These are phyloP conservation scores for Stenodema calcarata DNA, from an alignment of 2,888 invertebrate genomes.

Conservation along the genomic window DNA sequence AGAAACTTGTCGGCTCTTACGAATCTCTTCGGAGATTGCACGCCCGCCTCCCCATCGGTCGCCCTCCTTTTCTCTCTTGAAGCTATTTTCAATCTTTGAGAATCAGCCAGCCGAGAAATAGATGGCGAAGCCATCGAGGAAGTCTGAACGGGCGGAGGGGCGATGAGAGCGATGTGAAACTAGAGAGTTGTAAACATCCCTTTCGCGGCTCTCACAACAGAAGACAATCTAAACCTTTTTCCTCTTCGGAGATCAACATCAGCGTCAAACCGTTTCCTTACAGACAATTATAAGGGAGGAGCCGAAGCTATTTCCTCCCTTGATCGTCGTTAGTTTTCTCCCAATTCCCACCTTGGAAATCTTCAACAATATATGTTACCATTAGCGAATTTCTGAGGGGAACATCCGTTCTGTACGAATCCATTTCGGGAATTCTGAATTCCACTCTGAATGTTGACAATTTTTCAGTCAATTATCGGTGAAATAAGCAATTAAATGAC, in stretches of 20 bases:
- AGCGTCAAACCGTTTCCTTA: not conserved
- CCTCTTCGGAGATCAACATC: not conserved
- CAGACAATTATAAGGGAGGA: not conserved
- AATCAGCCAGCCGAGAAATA: conserved; percentile 21
- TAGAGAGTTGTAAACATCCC: conserved; percentile 4
- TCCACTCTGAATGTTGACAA: too few species aligned
- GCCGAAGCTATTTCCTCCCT: not conserved
- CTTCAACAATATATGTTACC: too few species aligned
- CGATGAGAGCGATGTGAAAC: not conserved
- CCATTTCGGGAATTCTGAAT: too few species aligned
- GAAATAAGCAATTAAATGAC: too few species aligned
- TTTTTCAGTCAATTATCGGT: too few species aligned
- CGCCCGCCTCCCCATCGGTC: not conserved
- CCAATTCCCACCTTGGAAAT: too few species aligned
- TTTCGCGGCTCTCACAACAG: not conserved
- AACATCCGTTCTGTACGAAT: too few species aligned
- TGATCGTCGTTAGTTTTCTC: too few species aligned
- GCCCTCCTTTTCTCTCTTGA: not conserved
- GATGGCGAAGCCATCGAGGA: not conserved
- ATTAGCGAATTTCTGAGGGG: too few species aligned
- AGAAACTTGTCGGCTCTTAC: conserved; percentile 11
- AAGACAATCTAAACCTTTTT: conserved; percentile 19
- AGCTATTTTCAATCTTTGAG: conserved; percentile 34
- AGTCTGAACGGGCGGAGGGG: not conserved
- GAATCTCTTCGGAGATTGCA: conserved; percentile 15